Evolutionary conservation across 2,797 vertebrate species (phyloP).

Genomic region (Eleutherodactylus coqui): DNA sequence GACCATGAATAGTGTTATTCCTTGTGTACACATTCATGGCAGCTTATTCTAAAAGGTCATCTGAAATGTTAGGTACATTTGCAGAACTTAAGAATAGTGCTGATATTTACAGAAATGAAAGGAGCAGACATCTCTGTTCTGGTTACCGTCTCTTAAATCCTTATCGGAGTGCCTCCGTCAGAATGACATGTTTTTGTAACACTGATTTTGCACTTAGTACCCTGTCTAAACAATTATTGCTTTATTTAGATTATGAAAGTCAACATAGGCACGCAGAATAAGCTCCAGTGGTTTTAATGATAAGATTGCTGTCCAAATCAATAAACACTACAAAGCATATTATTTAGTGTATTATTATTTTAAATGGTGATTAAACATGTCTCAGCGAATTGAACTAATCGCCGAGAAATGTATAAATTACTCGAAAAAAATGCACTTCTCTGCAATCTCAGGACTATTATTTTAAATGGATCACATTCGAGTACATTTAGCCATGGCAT

Average conservation of each 20-base stretch:
- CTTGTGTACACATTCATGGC: too few relatives aligned
- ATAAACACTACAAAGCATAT: slow-evolving; percentile 65
- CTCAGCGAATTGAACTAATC: slow-evolving; percentile 81
- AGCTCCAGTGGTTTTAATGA: slow-evolving; percentile 54
- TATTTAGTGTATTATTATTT: slow-evolving; percentile 71
- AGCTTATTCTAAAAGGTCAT: too few relatives aligned
- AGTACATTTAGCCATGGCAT: slow-evolving; percentile 79
- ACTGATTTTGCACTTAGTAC: slow-evolving; percentile 26
- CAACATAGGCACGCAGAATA: slow-evolving; percentile 49
- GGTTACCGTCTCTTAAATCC: neutral
- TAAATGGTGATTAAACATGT: slow-evolving; percentile 78
- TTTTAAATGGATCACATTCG: slow-evolving; percentile 87
- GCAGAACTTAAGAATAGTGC: neutral
- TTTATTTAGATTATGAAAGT: slow-evolving; percentile 40
- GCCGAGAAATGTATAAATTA: slow-evolving; percentile 82
- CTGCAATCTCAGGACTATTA: slow-evolving; percentile 83
- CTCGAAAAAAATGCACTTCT: slow-evolving; percentile 79
- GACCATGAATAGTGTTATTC: too few relatives aligned
- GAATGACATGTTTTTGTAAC: slow-evolving; percentile 15
- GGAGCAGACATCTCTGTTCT: neutral
- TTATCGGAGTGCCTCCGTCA: neutral
- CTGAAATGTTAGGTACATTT: too few relatives aligned
- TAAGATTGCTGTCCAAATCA: slow-evolving; percentile 67
- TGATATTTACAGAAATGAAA: neutral
- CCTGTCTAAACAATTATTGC: slow-evolving; percentile 41